A percentile compares a stretch with the other conserved stretches of the same genome.
Evolutionary conservation across 2,797 vertebrate genomes (phyloP).

Genomic region (Pseudotriccus pelzelni): DNA sequence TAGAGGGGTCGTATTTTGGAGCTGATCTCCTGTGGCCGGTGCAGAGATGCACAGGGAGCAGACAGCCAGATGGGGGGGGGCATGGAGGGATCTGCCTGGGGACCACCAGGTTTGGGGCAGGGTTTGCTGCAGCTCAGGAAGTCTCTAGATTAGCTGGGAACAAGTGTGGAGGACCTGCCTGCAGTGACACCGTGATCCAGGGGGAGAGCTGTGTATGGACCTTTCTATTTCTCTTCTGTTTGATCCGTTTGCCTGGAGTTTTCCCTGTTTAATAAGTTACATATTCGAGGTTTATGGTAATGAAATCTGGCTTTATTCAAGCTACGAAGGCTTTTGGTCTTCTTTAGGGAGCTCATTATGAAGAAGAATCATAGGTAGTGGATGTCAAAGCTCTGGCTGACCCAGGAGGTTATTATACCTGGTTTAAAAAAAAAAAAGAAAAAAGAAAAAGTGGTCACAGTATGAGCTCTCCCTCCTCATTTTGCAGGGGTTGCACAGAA

Average conservation of each 20-base stretch:
- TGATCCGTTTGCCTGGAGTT: background rate
- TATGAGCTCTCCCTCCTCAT: background rate
- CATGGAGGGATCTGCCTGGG: background rate
- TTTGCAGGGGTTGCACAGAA: background rate
- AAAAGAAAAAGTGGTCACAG: background rate
- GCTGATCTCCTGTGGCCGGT: background rate
- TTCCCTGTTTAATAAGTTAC: background rate
- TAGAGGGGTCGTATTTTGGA: rapidly evolving
- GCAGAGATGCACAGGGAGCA: background rate
- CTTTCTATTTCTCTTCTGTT: background rate
- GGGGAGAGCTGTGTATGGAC: background rate
- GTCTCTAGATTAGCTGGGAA: background rate
- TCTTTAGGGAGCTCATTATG: constrained; percentile 50
- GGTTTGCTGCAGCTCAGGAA: background rate
- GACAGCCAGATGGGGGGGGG: too few relatives aligned
- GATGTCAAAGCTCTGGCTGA: constrained; percentile 6
- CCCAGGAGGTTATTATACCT: constrained; percentile 19
- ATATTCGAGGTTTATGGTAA: background rate
- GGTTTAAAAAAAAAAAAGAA: background rate
- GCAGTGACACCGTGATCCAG: background rate
- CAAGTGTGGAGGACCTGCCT: background rate
- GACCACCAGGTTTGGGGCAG: background rate
- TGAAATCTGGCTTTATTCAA: constrained; percentile 28
- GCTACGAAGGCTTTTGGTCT: constrained; percentile 26
- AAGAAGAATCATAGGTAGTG: background rate